phyloP scores from a whole-genome alignment of 2,888 invertebrate species.

The Perizoma flavofasciatum region DNA sequence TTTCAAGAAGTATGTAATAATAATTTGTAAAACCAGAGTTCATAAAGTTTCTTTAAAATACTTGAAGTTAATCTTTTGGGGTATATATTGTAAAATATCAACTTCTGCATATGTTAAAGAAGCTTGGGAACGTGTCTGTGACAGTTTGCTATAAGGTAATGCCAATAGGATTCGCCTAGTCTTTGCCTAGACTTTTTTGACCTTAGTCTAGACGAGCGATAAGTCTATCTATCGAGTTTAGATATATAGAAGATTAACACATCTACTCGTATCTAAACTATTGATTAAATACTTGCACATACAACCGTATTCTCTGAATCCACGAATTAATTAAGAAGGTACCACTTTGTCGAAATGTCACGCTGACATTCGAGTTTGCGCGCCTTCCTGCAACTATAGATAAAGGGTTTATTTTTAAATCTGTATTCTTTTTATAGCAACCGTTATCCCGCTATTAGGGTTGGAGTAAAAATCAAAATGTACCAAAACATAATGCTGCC shows the following conservation, averaged over 20 bases:
- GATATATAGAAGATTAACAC: too few species aligned
- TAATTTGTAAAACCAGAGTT: slow-evolving; percentile 17
- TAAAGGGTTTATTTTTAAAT: slow-evolving; percentile 59
- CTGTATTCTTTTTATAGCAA: slow-evolving; percentile 17
- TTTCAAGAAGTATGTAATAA: slow-evolving; percentile 22
- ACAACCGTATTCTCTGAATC: slow-evolving; percentile 16
- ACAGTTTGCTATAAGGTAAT: too few species aligned
- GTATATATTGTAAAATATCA: too few species aligned
- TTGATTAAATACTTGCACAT: slow-evolving; percentile 5
- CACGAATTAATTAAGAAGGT: slow-evolving; percentile 31
- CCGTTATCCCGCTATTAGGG: slow-evolving; percentile 23
- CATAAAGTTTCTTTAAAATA: slow-evolving; percentile 2
- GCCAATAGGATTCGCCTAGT: too few species aligned
- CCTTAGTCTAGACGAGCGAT: too few species aligned
- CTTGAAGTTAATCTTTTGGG: background rate
- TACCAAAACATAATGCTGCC: slow-evolving; percentile 57
- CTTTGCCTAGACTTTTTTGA: too few species aligned
- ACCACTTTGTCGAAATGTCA: slow-evolving; percentile 64
- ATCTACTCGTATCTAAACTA: too few species aligned
- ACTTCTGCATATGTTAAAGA: too few species aligned
- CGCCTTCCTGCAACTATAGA: slow-evolving; percentile 63
- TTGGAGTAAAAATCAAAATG: slow-evolving; percentile 46
- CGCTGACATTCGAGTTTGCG: slow-evolving; percentile 65
- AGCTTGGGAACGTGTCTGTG: too few species aligned
- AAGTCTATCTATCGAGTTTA: too few species aligned